Percentiles rank a stretch among this genome's conserved stretches.
These are phyloP conservation scores for Exaiptasia diaphana DNA, from an alignment of 64 coral and sea anemone genomes.

Conservation along the genomic window DNA sequence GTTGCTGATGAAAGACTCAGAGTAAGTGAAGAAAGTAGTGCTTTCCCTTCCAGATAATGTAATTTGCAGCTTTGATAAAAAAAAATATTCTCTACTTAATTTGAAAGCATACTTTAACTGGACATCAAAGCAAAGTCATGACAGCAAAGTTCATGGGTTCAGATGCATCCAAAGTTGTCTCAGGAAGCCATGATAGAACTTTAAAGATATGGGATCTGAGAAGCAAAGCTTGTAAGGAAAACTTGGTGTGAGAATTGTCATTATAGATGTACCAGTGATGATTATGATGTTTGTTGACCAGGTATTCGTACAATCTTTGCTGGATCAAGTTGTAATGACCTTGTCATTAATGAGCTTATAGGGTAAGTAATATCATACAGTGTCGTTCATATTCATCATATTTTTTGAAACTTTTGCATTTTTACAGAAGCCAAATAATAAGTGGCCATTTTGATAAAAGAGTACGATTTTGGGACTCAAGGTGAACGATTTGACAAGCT, in stretches of 20 bases:
- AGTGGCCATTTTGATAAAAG: slow-evolving; percentile 98
- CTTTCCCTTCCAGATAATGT: background rate
- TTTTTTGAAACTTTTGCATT: background rate
- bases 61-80: background rate
- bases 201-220: slow-evolving; percentile 96
- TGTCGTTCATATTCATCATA: background rate
- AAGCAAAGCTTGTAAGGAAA: slow-evolving; percentile 87
- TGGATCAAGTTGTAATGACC: slow-evolving; percentile 98
- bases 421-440: slow-evolving; percentile 60
- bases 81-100: background rate
- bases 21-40: slow-evolving; percentile 36
- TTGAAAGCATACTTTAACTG: slow-evolving; percentile 85
- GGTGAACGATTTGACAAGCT: too few relatives aligned
- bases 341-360: slow-evolving; percentile 72
- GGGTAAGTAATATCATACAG: slow-evolving; percentile 48
- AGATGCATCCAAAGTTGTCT: slow-evolving; percentile 88
- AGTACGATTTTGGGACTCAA: slow-evolving; percentile 90
- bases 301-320: slow-evolving; percentile 96
- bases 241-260: too few relatives aligned
- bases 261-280: too few relatives aligned
- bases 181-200: slow-evolving; percentile 92
- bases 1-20: slow-evolving; percentile 83
- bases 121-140: slow-evolving; percentile 84
- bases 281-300: background rate
- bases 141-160: slow-evolving; percentile 82